Evolutionary conservation across 2,797 vertebrate species (phyloP), one percentile per base, ranked within the genome.

Genomic region (Masticophis lateralis): DNA sequence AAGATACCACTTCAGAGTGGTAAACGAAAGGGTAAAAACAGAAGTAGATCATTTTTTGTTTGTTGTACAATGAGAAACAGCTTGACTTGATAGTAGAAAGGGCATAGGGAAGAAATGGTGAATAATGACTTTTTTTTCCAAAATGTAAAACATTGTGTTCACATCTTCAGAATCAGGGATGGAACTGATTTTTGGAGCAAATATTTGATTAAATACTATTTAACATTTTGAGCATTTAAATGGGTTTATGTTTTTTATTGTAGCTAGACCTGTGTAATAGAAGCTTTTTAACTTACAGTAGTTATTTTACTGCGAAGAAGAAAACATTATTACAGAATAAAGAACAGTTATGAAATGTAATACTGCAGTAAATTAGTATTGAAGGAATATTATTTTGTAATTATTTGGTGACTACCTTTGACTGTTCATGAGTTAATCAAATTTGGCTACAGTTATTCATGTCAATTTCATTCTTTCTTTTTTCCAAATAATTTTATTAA

Each of bases 181-280:
- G 88, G 27, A 95, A 94, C 93, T 69, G 95, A 53, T 91, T 43
- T 95, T 96, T 95, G 96, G 91, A 90, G 93, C 95, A 86, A 96
- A 66, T 91, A 94, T 96, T 96, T 93, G 91, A 92, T 95, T 95
- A 96, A 95, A 96, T 94, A 95, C 96, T 96, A 96, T 93, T 90
- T 93, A 10, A 1, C 90, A 25, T 69, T 74, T 95, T 43, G 91
- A 94, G 61, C 91, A 94, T 91, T 93, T 86, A 92, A 93, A 56
- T 96, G 93, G 92, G 63, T 92, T 95, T 96, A 87, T 69, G 86
- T 57, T 95, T 95, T 91, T 94, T 69, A 25, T 47, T 83, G 63
- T 86, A 90, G 86, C 60, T 83, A 86, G 60, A 86, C n/a, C 86
- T 20, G 57, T 63, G 69, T 11, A 18, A 53, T 14, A 22, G 20